Evolutionary conservation across 2,888 invertebrate genomes (phyloP).

Genomic region (Pherbina coryleti): DNA sequence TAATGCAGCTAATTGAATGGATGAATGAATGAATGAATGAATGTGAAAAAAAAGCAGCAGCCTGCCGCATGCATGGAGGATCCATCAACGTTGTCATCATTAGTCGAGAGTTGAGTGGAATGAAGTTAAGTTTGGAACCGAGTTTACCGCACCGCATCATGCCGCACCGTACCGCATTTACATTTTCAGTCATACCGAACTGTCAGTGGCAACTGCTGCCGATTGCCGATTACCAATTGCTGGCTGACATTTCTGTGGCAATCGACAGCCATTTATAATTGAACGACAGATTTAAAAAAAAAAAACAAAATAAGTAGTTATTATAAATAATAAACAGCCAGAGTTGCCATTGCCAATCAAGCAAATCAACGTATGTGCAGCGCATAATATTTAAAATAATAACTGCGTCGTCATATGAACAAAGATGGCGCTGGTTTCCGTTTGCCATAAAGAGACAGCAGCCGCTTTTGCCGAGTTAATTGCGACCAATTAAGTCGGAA

Average conservation of each 20-base stretch:
- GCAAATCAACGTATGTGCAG: background rate
- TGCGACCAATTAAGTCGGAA: slow-evolving; percentile 24
- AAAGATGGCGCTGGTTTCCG: slow-evolving; percentile 21
- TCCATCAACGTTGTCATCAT: slow-evolving; percentile 29
- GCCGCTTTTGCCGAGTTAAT: background rate
- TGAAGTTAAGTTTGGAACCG: background rate
- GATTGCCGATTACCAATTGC: background rate
- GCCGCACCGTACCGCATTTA: background rate
- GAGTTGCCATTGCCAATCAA: background rate
- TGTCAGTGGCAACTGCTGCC: slow-evolving; percentile 6
- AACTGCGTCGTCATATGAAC: background rate
- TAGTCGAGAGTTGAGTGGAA: slow-evolving; percentile 2
- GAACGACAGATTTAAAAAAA: slow-evolving; percentile 52
- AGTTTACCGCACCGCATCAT: background rate
- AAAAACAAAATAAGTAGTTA: slow-evolving; percentile 27
- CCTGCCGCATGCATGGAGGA: slow-evolving; percentile 1
- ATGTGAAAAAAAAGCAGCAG: background rate
- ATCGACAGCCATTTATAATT: slow-evolving; percentile 54
- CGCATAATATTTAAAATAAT: slow-evolving; percentile 15
- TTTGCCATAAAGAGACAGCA: slow-evolving; percentile 4
- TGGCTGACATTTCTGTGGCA: slow-evolving; percentile 48
- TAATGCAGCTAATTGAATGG: background rate
- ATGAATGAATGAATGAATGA: background rate
- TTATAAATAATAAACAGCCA: slow-evolving; percentile 19
- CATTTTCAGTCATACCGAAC: background rate